Evolutionary conservation across 2,797 vertebrate genomes (phyloP), one percentile per base, ranked within the genome.

Genomic region (Pseudopleuronectes americanus): DNA sequence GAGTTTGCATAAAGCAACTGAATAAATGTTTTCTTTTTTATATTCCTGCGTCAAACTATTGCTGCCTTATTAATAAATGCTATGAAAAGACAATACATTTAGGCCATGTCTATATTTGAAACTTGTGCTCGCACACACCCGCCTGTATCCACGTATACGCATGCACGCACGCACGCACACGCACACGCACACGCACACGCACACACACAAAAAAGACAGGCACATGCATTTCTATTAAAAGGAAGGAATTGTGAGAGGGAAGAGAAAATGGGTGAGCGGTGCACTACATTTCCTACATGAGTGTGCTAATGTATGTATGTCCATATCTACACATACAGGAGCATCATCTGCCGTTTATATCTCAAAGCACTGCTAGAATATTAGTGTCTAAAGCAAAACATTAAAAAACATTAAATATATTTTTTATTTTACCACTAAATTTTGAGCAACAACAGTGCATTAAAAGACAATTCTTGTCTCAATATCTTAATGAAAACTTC

Each of bases 361-460:
- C 62, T 83, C 59, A 92, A 90, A 91, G 73, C 87, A 82, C 85
- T 93, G 93, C 93, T 93, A 94, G 94, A 94, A 93, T 92, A 93
- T 96, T 96, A 96, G 95, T 96, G 96, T 97, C 95, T 94, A 95
- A 94, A 95, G 67, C 91, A 90, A 95, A 94, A 96, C 95, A 94
- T 94, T 77, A 81, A 90, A 86, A 90, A 95, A 92, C 83, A 92
- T 96, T 94, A 96, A 96, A 97, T 96, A 96, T 92, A 71, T 53
- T 24, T 67, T 68, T 49, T 65, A 92, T 95, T 96, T 96, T 95
- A 97, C 92, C 92, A 94, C 95, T 95, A 95, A 95, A 96, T 96
- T 94, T 91, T 95, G 92, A 92, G 93, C 92, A 93, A 96, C 94
- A 94, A 96, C 95, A 96, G 95, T 97, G 96, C 96, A 96, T 96